Evolutionary conservation across 2,888 invertebrate species (phyloP).

Genomic region (Tachina grossa): DNA sequence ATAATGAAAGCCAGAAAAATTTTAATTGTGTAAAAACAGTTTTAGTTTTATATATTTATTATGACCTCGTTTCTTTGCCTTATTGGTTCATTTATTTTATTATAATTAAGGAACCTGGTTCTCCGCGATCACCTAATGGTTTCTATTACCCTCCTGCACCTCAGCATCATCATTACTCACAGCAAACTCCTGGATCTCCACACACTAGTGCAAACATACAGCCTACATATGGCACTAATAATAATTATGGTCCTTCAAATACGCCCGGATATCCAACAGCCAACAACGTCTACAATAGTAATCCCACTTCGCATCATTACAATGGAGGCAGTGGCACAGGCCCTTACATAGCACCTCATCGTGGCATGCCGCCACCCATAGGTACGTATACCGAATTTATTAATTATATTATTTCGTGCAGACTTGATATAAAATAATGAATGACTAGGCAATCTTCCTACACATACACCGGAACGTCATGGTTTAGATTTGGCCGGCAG

Average conservation of each 20-base stretch:
- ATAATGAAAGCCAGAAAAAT: no score
- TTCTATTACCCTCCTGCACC: conserved; percentile 82
- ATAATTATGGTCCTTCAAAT: conserved; percentile 79
- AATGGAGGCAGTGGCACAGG: conserved; percentile 81
- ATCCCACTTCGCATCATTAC: conserved; percentile 79
- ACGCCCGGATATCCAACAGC: conserved; percentile 76
- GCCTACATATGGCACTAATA: conserved; percentile 76
- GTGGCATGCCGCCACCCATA: conserved; percentile 82
- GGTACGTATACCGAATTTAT: conserved; percentile 74
- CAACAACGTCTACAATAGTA: conserved; percentile 78
- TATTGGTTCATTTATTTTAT: background rate
- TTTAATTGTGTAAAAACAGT: background rate
- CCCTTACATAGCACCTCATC: conserved; percentile 81
- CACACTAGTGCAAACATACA: conserved; percentile 75
- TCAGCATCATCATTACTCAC: conserved; percentile 81
- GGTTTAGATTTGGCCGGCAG: conserved; percentile 90
- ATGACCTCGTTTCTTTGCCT: background rate
- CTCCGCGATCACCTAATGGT: conserved; percentile 83
- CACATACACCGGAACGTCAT: conserved; percentile 82
- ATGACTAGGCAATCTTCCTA: conserved; percentile 80
- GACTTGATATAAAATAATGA: conserved; percentile 25
- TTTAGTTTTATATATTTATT: background rate
- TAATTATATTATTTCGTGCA: background rate
- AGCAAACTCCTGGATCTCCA: conserved; percentile 79
- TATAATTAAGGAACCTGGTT: conserved; percentile 79